Evolutionary conservation across 2,113 vertebrate genomes (phyloP).

Genomic region (Saguinus imperator): DNA sequence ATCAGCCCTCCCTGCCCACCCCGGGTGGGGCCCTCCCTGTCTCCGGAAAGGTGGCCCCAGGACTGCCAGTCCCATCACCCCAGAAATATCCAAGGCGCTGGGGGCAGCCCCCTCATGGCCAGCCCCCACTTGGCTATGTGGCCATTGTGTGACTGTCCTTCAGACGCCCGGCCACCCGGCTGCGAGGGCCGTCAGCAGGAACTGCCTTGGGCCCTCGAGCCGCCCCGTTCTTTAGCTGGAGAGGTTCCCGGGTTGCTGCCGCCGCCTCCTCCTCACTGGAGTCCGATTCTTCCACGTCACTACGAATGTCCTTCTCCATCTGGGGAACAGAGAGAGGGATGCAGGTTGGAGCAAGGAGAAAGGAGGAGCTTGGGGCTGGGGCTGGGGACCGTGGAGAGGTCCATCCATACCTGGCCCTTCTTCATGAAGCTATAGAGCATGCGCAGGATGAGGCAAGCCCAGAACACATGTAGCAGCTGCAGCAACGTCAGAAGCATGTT

Average conservation of each 20-base stretch:
- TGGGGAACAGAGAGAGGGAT: conserved; percentile 56
- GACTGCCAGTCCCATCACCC: not conserved
- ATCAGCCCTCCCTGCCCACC: not conserved
- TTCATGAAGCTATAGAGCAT: conserved; percentile 91
- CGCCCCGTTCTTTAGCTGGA: conserved; percentile 75
- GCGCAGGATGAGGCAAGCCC: conserved; percentile 93
- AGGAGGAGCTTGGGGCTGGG: too few species aligned
- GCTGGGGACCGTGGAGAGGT: too few species aligned
- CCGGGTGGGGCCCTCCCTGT: not conserved
- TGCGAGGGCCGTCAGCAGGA: conserved; percentile 81
- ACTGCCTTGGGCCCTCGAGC: conserved; percentile 72
- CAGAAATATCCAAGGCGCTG: not conserved
- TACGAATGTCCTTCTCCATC: conserved; percentile 93
- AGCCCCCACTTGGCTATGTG: conserved; percentile 50
- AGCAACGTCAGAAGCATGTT: conserved; percentile 89
- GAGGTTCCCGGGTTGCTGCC: not conserved
- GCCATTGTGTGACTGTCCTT: conserved; percentile 65
- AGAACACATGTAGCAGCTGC: conserved; percentile 93
- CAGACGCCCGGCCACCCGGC: conserved; percentile 3
- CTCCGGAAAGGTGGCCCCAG: not conserved
- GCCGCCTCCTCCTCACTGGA: conserved; percentile 68
- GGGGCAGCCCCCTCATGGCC: not conserved
- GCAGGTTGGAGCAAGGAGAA: not conserved
- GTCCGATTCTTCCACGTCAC: conserved; percentile 90
- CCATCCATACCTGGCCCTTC: conserved; percentile 88